A percentile compares a stretch with the other conserved stretches of the same genome.
phyloP scores from a whole-genome alignment of 2,888 invertebrate genomes.

The Noctua comes region DNA sequence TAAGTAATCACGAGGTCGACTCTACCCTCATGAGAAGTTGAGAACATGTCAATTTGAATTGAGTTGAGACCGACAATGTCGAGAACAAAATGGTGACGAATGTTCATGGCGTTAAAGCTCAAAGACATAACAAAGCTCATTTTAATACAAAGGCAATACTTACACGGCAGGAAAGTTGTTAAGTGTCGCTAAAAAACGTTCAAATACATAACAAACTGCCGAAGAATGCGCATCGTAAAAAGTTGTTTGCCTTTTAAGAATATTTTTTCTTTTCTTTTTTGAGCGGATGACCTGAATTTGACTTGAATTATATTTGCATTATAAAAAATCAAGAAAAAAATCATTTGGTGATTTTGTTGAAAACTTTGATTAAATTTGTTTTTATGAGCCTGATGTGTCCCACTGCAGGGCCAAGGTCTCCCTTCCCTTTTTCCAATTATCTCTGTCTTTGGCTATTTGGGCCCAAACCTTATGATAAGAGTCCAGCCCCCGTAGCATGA shows the following conservation, averaged over 20 bases:
- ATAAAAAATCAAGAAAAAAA: not conserved
- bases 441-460: too few relatives aligned
- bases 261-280: not conserved
- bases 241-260: not conserved
- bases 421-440: too few relatives aligned
- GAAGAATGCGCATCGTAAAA: slow-evolving; percentile 26
- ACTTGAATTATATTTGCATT: slow-evolving; percentile 18
- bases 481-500: too few relatives aligned
- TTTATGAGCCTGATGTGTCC: too few relatives aligned
- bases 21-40: not conserved
- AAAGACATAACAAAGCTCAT: not conserved
- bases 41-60: not conserved
- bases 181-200: slow-evolving; percentile 25
- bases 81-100: not conserved
- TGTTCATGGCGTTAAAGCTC: not conserved
- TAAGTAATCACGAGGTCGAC: not conserved
- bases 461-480: too few relatives aligned
- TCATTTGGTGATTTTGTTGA: not conserved
- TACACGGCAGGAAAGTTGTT: slow-evolving; percentile 27
- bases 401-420: too few relatives aligned
- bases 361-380: not conserved
- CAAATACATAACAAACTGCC: slow-evolving; percentile 17
- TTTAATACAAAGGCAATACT: not conserved
- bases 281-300: not conserved
- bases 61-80: not conserved